Evolutionary conservation across 2,797 vertebrate species (phyloP).

Genomic region (Neosilurus mollespiculum): DNA sequence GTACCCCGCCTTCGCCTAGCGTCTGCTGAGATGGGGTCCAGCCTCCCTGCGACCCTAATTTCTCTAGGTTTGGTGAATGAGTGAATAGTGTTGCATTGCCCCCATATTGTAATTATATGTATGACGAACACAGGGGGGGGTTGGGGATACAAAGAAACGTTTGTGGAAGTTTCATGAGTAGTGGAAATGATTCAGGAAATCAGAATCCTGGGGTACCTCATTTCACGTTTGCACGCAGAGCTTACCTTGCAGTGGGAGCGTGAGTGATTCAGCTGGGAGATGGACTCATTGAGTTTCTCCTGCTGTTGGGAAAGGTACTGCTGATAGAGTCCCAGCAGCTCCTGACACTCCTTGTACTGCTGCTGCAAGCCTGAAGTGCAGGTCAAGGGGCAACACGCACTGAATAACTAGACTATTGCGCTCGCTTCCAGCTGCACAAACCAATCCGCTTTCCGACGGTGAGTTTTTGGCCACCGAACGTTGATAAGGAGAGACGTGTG

Average conservation of each 20-base stretch:
- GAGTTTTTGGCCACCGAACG: conserved; percentile 34
- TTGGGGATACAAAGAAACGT: not conserved
- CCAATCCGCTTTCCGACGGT: conserved; percentile 42
- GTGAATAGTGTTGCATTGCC: too few species aligned
- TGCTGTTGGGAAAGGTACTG: conserved; percentile 94
- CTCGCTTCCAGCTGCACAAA: conserved; percentile 42
- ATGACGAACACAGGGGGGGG: not conserved
- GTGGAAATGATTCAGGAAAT: not conserved
- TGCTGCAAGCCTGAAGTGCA: conserved; percentile 83
- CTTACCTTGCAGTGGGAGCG: conserved; percentile 68
- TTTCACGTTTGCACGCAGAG: conserved; percentile 18
- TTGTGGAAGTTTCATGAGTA: not conserved
- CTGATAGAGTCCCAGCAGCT: conserved; percentile 92
- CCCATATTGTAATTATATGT: too few species aligned
- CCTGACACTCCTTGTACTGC: conserved; percentile 95
- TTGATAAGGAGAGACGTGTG: conserved; percentile 36
- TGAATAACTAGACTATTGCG: conserved; percentile 44
- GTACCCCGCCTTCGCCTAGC: too few species aligned
- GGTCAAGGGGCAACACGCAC: conserved; percentile 71
- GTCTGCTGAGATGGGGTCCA: too few species aligned
- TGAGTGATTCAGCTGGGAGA: conserved; percentile 76
- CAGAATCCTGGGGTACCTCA: conserved; percentile 24
- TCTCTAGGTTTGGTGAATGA: too few species aligned
- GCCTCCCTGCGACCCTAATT: too few species aligned
- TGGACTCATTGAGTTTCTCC: conserved; percentile 84